Evolutionary conservation across 2,797 vertebrate genomes (phyloP), one percentile per base, ranked within the genome.

Genomic region (Chromobotia macracanthus): DNA sequence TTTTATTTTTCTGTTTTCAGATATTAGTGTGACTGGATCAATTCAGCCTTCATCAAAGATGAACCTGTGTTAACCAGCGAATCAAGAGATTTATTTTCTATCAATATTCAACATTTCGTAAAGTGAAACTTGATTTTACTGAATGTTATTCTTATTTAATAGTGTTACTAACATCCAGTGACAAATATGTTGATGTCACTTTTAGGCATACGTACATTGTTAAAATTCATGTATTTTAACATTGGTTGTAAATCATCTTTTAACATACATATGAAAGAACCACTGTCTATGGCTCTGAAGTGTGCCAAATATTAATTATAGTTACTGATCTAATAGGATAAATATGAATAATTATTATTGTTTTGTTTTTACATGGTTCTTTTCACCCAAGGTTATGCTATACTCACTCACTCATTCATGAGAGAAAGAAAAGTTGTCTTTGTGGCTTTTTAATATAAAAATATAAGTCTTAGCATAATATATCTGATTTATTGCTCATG

Each of bases 111-210:
- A 87, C 84, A 87, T 88, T 89, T 89, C 88, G 86, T 90, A 89
- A 92, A 92, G 50, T 84, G 75, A 90, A 84, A 85, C 89, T 89
- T 92, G 89, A 93, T 92, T 93, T 91, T 89, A 92, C 88, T 89
- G 87, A 92, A 92, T 91, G 90, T 91, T 92, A 88, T 86, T 89
- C 89, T 89, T 89, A 90, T 75, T 84, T 82, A 87, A 88, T 89
- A 89, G 64, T 77, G 65, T 82, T 78, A 68, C 79, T 80, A 66
- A 80, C 72, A 38, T 75, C 67, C 83, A 65, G 73, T 89, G 87
- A 90, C 82, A 85, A 86, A 82, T 90, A 89, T 86, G 5, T 38
- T 31, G 58, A 77, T 80, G 75, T 82, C 75, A 82, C 72, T 50
- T 77, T 38, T 80, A 83, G 23, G 56, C 53, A 31, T 55, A 15